Percentiles rank a stretch among this genome's conserved stretches.
Evolutionary conservation across 1,140 invertebrate genomes (phyloP).

Genomic region (Meloidogyne floridensis): DNA sequence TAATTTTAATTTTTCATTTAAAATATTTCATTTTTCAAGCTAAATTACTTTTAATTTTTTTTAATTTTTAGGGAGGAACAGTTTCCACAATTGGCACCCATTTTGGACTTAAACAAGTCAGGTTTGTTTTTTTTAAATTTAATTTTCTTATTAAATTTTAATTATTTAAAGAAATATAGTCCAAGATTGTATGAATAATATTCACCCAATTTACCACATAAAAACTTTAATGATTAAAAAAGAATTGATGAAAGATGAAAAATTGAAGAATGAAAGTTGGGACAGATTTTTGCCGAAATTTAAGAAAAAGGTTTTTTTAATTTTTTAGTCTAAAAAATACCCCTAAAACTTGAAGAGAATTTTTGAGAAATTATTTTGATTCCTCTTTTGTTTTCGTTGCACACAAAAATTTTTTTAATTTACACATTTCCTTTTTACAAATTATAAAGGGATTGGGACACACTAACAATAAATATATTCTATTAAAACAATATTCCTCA

Average conservation of each 20-base stretch:
- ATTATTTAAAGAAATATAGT: slow-evolving; percentile 76
- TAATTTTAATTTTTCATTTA: too few species aligned
- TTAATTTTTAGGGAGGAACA: slow-evolving; percentile 77
- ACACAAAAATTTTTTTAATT: too few species aligned
- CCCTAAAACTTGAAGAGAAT: too few species aligned
- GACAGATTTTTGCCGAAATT: slow-evolving; percentile 94
- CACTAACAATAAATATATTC: too few species aligned
- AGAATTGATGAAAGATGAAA: slow-evolving; percentile 84
- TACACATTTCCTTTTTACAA: too few species aligned
- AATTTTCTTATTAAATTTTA: slow-evolving; percentile 8
- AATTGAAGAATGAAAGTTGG: slow-evolving; percentile 92
- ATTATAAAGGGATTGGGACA: too few species aligned
- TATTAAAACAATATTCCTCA: too few species aligned
- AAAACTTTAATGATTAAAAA: slow-evolving; percentile 96
- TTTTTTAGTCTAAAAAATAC: background rate
- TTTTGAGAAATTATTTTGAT: background rate
- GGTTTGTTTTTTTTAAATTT: slow-evolving; percentile 43
- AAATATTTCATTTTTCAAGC: too few species aligned
- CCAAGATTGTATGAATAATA: slow-evolving; percentile 96
- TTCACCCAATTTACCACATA: slow-evolving; percentile 99
- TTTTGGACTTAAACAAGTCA: slow-evolving; percentile 84
- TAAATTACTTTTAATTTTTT: background rate
- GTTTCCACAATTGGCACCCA: slow-evolving; percentile 92
- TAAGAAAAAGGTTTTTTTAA: slow-evolving; percentile 76
- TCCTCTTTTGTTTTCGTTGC: too few species aligned